Conservation (phyloP, 2,888 invertebrate genomes). For the Ochlodes sylvanus region DNA sequence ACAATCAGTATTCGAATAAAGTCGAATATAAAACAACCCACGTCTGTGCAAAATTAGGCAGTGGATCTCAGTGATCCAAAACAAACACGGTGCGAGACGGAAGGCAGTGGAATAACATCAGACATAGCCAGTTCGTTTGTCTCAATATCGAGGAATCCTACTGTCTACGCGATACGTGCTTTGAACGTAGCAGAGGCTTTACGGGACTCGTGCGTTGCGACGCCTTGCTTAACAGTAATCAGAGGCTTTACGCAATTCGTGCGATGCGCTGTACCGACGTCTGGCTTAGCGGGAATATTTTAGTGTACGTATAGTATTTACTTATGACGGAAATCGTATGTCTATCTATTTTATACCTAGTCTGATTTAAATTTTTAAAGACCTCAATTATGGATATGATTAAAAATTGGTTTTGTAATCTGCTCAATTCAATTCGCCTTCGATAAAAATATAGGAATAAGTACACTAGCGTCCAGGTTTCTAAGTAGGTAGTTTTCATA, state of each 20-base stretch:
- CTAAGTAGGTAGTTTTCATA: no score
- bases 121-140: slow-evolving; percentile 70
- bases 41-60: slow-evolving; percentile 7
- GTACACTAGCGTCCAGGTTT: no score
- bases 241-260: no score
- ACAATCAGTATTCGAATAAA: neutral
- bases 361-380: no score
- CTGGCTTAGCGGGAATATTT: neutral
- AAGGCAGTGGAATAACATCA: neutral
- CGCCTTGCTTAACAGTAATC: slow-evolving; percentile 45
- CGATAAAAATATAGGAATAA: no score
- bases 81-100: slow-evolving; percentile 1
- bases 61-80: slow-evolving; percentile 6
- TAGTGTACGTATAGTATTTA: no score
- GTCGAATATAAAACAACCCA: neutral
- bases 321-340: no score
- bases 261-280: no score
- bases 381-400: no score
- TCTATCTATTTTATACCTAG: no score
- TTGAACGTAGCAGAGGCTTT: slow-evolving; percentile 1
- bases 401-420: no score
- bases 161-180: slow-evolving; percentile 11
- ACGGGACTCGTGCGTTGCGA: slow-evolving; percentile 2
- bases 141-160: slow-evolving; percentile 63
- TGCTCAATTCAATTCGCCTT: no score